These are phyloP conservation scores for Hanleya hanleyi DNA, from an alignment of 2,888 invertebrate genomes.

Conservation along the genomic window DNA sequence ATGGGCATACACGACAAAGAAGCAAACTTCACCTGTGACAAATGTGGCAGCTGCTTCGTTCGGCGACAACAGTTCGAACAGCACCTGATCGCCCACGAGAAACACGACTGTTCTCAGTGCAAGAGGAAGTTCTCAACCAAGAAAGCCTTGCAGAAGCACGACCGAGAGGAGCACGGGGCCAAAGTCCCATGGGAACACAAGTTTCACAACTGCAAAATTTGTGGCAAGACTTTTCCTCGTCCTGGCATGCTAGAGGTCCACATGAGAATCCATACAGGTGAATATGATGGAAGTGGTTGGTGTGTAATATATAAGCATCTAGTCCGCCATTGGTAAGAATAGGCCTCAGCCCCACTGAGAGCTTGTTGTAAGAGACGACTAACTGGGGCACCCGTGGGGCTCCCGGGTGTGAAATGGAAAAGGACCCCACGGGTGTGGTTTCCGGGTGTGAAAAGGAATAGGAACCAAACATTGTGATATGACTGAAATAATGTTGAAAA, in stretches of 20 bases:
- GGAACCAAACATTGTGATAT: too few relatives aligned
- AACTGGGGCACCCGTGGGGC: too few relatives aligned
- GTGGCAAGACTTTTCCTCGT: slow-evolving; percentile 51
- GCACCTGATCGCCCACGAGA: slow-evolving; percentile 50
- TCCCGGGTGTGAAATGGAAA: too few relatives aligned
- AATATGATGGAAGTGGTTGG: too few relatives aligned
- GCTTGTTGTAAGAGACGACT: too few relatives aligned
- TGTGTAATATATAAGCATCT: too few relatives aligned
- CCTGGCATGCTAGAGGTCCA: slow-evolving; percentile 51
- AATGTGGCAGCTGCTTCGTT: slow-evolving; percentile 57
- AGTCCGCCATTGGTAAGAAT: too few relatives aligned
- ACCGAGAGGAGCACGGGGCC: slow-evolving; percentile 47
- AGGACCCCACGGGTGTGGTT: too few relatives aligned
- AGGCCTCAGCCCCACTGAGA: too few relatives aligned
- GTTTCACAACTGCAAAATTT: slow-evolving; percentile 53
- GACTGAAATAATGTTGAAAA: too few relatives aligned
- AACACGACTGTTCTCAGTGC: slow-evolving; percentile 15
- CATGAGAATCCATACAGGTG: slow-evolving; percentile 45
- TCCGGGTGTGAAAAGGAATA: too few relatives aligned
- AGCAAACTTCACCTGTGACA: slow-evolving; percentile 52
- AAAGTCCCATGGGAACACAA: slow-evolving; percentile 30
- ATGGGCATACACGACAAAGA: slow-evolving; percentile 51
- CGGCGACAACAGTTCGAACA: slow-evolving; percentile 62
- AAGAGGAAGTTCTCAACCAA: slow-evolving; percentile 59
- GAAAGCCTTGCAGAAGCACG: slow-evolving; percentile 49